These are phyloP conservation scores for Antheraea pernyi DNA, from an alignment of 1,140 invertebrate species.

Conservation along the genomic window DNA sequence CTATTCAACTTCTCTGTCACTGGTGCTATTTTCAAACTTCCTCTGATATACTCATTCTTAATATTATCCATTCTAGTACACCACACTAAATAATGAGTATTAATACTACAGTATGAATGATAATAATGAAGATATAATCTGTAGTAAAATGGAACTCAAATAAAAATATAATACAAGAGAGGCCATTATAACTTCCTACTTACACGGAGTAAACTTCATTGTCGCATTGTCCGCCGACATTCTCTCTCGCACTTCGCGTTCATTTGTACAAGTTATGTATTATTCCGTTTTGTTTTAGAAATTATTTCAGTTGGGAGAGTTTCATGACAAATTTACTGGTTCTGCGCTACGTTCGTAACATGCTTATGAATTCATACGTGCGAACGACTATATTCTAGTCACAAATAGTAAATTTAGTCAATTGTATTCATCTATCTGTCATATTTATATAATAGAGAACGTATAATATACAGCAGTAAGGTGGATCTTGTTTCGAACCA, in stretches of 20 bases:
- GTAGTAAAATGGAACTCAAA: background rate
- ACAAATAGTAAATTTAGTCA: background rate
- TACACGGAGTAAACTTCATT: constrained; percentile 4
- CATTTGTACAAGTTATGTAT: constrained; percentile 3
- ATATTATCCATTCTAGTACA: too few relatives aligned
- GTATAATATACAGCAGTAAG: too few relatives aligned
- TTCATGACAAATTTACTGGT: background rate
- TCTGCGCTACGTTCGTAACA: background rate
- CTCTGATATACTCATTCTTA: too few relatives aligned
- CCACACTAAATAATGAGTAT: too few relatives aligned
- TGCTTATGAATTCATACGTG: background rate
- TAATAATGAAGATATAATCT: background rate
- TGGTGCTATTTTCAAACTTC: too few relatives aligned
- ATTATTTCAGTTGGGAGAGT: constrained; percentile 1
- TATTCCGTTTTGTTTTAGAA: background rate
- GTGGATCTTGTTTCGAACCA: too few relatives aligned
- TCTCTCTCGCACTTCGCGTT: background rate
- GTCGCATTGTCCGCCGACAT: background rate
- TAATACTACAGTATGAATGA: too few relatives aligned
- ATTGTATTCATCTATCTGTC: too few relatives aligned
- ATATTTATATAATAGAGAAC: too few relatives aligned
- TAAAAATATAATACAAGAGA: background rate
- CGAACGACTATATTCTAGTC: background rate
- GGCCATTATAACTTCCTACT: constrained; percentile 1
- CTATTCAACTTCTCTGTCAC: too few relatives aligned